phyloP scores from a whole-genome alignment of 1,140 invertebrate genomes.

The Drosophila fuyamai region DNA sequence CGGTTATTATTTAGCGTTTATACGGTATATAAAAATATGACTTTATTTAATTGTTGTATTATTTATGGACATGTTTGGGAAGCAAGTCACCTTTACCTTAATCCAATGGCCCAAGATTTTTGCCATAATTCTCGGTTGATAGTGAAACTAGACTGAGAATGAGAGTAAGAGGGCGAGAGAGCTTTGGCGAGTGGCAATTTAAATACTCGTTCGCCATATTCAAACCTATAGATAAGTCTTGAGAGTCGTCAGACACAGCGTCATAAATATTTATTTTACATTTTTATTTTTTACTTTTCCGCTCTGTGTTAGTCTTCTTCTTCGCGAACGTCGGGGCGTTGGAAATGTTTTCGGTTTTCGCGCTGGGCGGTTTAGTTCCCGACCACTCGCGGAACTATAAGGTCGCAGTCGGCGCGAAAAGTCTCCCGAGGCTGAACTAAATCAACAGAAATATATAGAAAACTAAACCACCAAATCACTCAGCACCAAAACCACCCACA shows the following conservation, averaged over 20 bases:
- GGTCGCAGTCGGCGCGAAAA: slow-evolving; percentile 34
- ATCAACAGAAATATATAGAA: slow-evolving; percentile 5
- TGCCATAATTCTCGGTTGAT: slow-evolving; percentile 53
- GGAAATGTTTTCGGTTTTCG: slow-evolving; percentile 73
- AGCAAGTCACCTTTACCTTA: slow-evolving; percentile 64
- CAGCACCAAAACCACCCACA: slow-evolving; percentile 2
- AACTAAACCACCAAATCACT: neutral
- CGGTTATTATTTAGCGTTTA: slow-evolving; percentile 51
- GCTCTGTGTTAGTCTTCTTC: slow-evolving; percentile 26
- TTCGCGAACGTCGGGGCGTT: slow-evolving; percentile 25
- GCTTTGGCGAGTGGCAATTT: slow-evolving; percentile 40
- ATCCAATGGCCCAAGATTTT: slow-evolving; percentile 36
- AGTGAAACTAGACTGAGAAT: slow-evolving; percentile 37
- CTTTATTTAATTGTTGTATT: slow-evolving; percentile 54
- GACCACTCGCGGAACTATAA: slow-evolving; percentile 67
- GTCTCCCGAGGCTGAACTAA: slow-evolving; percentile 4
- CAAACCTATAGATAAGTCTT: slow-evolving; percentile 64
- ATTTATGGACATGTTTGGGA: slow-evolving; percentile 37
- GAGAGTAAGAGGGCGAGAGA: slow-evolving; percentile 20
- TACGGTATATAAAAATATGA: slow-evolving; percentile 45
- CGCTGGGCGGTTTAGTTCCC: slow-evolving; percentile 63
- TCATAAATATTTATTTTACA: slow-evolving; percentile 77
- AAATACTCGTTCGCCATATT: slow-evolving; percentile 50
- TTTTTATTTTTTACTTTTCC: slow-evolving; percentile 35
- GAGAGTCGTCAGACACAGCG: slow-evolving; percentile 64